Conservation (phyloP, 2,888 invertebrate species). For the Neoscelio sp. region DNA sequence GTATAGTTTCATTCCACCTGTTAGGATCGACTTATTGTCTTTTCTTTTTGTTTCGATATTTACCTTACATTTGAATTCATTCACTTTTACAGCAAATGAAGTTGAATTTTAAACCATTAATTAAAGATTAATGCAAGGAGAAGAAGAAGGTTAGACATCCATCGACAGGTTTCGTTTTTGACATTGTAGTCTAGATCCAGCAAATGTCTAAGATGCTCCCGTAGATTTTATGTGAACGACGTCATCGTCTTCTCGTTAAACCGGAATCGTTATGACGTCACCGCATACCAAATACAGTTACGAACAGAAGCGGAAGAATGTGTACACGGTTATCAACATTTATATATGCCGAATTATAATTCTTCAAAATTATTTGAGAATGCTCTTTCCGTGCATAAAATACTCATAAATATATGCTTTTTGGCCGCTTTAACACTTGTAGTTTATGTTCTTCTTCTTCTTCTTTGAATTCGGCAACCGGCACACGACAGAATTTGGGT, state of each 20-base stretch:
- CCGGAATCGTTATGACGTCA: constrained; percentile 70
- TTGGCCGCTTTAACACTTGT: not conserved
- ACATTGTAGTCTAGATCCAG: constrained; percentile 6
- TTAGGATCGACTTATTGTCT: too few relatives aligned
- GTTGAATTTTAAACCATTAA: too few relatives aligned
- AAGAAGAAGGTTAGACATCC: not conserved
- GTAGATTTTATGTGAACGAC: constrained; percentile 73
- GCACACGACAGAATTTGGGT: constrained; percentile 21
- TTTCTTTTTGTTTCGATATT: too few relatives aligned
- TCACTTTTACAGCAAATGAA: too few relatives aligned
- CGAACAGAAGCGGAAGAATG: constrained; percentile 44
- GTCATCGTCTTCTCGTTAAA: constrained; percentile 73
- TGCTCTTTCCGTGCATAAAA: constrained; percentile 1
- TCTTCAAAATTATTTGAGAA: constrained; percentile 13
- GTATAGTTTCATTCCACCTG: constrained; percentile 10
- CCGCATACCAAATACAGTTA: constrained; percentile 59
- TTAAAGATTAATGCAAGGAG: too few relatives aligned
- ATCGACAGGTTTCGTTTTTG: constrained; percentile 13
- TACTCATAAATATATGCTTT: constrained; percentile 12
- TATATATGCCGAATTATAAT: constrained; percentile 35
- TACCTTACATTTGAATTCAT: too few relatives aligned
- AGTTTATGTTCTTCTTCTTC: not conserved
- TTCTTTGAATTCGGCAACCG: constrained; percentile 17
- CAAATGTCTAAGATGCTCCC: constrained; percentile 40
- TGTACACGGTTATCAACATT: constrained; percentile 35